Evolutionary conservation across 2,888 invertebrate species (phyloP).

Genomic region (Bombylius discolor): DNA sequence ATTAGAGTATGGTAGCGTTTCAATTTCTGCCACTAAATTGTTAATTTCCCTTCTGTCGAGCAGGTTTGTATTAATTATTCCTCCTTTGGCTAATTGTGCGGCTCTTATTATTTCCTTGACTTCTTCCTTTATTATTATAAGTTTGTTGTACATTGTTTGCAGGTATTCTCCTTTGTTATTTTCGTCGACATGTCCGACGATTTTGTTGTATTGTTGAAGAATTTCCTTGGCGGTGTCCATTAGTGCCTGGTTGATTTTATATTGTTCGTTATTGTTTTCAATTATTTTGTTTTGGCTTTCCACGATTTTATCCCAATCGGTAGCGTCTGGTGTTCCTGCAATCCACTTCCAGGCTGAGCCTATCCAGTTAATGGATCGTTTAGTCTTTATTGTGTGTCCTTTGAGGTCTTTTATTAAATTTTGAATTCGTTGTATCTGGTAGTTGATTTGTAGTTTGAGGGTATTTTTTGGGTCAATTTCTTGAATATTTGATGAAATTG

Average conservation of each 20-base stretch:
- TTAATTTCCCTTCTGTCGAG: conserved; percentile 7
- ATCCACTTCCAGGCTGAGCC: conserved; percentile 2
- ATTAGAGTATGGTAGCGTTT: no score
- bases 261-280: conserved; percentile 1
- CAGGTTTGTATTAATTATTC: conserved; percentile 9
- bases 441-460: neutral
- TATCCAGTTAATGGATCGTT: neutral
- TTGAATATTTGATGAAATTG: neutral
- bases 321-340: conserved; percentile 1
- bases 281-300: conserved; percentile 1
- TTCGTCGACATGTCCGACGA: neutral
- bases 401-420: neutral
- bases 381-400: neutral
- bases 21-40: no score
- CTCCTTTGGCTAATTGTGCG: conserved; percentile 8
- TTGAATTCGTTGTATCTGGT: neutral
- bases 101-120: conserved; percentile 9
- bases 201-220: neutral
- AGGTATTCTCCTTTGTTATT: neutral
- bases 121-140: conserved; percentile 2
- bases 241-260: neutral
- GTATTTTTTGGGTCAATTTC: neutral
- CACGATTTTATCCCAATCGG: neutral
- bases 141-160: neutral
- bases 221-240: neutral